These are phyloP conservation scores for Mesocentrotus franciscanus DNA, from an alignment of 53 echinoderm and acorn worm species.

Conservation along the genomic window DNA sequence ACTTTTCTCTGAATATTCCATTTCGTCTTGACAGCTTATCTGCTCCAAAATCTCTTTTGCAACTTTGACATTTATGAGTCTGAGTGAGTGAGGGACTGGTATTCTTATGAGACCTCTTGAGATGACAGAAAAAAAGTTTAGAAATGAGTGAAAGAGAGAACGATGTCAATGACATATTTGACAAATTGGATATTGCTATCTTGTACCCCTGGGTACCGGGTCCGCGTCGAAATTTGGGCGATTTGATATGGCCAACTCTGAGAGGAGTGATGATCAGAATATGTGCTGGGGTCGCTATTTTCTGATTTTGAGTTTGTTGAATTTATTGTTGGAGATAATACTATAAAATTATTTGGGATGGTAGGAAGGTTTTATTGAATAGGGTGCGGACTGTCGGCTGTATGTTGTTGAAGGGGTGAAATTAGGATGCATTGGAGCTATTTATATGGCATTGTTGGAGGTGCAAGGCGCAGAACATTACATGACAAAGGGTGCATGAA, in stretches of 20 bases:
- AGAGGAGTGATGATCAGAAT: background rate
- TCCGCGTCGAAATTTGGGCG: background rate
- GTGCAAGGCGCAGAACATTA: slow-evolving; percentile 24
- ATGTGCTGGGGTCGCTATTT: slow-evolving; percentile 17
- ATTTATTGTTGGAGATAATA: slow-evolving; percentile 2
- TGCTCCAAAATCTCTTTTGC: background rate
- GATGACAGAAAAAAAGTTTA: background rate
- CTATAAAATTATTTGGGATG: background rate
- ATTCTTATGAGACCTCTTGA: slow-evolving; percentile 3
- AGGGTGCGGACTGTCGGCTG: background rate
- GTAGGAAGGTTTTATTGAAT: background rate
- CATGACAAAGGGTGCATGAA: background rate
- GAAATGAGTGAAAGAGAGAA: slow-evolving; percentile 27
- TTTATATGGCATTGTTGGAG: slow-evolving; percentile 26
- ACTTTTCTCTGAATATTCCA: slow-evolving; percentile 10
- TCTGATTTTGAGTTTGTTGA: slow-evolving; percentile 32
- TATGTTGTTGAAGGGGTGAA: slow-evolving; percentile 52
- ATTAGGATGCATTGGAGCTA: slow-evolving; percentile 34
- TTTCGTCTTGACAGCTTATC: slow-evolving; percentile 32
- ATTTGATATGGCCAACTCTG: background rate
- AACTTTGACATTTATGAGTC: slow-evolving; percentile 27
- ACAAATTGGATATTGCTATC: slow-evolving; percentile 66
- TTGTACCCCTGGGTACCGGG: background rate
- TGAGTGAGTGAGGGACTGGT: background rate
- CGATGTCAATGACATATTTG: slow-evolving; percentile 48